These are phyloP conservation scores for Epinotia bilunana DNA, from an alignment of 2,888 invertebrate species.

Conservation along the genomic window DNA sequence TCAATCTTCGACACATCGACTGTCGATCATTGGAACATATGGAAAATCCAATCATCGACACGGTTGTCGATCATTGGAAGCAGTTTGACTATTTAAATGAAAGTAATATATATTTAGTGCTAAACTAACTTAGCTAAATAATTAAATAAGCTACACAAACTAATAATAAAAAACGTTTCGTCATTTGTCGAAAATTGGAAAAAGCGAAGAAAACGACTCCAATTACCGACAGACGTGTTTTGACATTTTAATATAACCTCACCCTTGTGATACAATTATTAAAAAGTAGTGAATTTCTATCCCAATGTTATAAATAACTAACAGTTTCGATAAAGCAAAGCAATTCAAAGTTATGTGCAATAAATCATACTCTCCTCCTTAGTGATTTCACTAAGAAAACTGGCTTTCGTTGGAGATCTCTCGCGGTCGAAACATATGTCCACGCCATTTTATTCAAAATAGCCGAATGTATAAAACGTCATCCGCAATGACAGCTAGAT, in stretches of 20 bases:
- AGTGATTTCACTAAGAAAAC: too few relatives aligned
- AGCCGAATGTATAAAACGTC: too few relatives aligned
- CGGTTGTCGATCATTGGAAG: slow-evolving; percentile 46
- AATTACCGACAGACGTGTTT: slow-evolving; percentile 1
- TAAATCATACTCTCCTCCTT: neutral
- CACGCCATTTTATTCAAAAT: too few relatives aligned
- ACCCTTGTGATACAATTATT: neutral
- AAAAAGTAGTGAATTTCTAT: neutral
- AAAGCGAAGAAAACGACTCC: neutral
- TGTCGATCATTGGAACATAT: slow-evolving; percentile 39
- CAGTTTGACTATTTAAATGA: slow-evolving; percentile 35
- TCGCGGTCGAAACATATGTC: too few relatives aligned
- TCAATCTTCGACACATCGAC: slow-evolving; percentile 15
- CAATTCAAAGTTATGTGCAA: neutral
- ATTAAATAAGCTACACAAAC: neutral
- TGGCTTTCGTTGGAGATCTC: too few relatives aligned
- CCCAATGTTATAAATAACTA: neutral
- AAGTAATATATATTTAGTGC: slow-evolving; percentile 6
- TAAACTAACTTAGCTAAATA: slow-evolving; percentile 4
- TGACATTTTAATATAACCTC: neutral
- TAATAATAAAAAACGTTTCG: neutral
- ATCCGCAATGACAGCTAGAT: too few relatives aligned
- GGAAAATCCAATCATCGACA: slow-evolving; percentile 45
- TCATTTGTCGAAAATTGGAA: neutral
- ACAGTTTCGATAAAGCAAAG: slow-evolving; percentile 2